phyloP scores from a whole-genome alignment of 2,113 vertebrate species.

The Litocranius walleri region DNA sequence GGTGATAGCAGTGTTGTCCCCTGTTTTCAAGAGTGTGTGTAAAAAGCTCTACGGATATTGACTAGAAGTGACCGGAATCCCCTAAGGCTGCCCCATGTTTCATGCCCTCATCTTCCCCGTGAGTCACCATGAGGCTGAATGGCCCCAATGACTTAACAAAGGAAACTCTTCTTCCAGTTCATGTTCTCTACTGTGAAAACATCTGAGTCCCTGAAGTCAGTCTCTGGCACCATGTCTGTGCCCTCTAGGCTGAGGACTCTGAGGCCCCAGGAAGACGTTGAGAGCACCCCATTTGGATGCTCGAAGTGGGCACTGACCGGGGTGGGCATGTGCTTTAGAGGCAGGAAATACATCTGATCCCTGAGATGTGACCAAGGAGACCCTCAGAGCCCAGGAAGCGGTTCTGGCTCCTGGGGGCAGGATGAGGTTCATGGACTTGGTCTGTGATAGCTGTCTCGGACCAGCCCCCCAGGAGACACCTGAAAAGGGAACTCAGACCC shows the following conservation, averaged over 20 bases:
- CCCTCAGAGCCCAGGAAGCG: neutral
- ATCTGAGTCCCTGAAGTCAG: neutral
- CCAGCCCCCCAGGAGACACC: too few species aligned
- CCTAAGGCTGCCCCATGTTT: neutral
- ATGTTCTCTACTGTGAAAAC: neutral
- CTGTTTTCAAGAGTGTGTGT: neutral
- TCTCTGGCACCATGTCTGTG: neutral
- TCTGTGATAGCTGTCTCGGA: neutral
- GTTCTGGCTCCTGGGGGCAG: too few species aligned
- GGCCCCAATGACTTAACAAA: neutral
- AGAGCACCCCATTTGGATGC: too few species aligned
- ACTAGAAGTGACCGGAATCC: neutral
- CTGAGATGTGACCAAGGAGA: neutral
- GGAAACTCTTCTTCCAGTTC: neutral
- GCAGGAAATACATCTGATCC: neutral
- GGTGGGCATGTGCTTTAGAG: neutral
- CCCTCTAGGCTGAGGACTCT: neutral
- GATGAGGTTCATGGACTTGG: too few species aligned
- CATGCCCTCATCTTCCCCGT: neutral
- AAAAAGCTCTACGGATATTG: neutral
- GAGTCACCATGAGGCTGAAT: neutral
- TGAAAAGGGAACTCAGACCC: neutral
- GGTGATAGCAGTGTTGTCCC: neutral
- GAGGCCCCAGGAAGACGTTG: neutral
- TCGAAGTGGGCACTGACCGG: accelerated